A percentile compares a stretch with the other conserved stretches of the same genome.
Evolutionary conservation across 2,113 vertebrate species (phyloP).

Genomic region (Pteruthius melanotis): DNA sequence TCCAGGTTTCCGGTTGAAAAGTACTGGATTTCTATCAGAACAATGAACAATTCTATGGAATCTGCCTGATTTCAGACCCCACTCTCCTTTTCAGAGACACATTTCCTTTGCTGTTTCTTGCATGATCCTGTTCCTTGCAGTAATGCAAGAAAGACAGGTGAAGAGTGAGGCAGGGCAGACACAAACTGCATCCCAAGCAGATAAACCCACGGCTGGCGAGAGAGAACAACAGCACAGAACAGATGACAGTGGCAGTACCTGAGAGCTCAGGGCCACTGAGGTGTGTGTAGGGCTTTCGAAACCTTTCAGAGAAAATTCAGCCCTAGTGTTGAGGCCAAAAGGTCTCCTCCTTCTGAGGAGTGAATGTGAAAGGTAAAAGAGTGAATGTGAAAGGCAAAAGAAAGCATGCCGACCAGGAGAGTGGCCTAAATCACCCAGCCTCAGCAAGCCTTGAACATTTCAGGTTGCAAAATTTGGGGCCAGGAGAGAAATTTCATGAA

Average conservation of each 20-base stretch:
- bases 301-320: background rate
- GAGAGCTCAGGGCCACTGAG: background rate
- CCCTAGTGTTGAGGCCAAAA: background rate
- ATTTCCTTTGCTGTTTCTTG: background rate
- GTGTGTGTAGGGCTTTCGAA: background rate
- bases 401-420: accelerated
- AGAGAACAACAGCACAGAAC: background rate
- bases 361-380: background rate
- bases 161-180: background rate
- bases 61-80: background rate
- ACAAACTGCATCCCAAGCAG: background rate
- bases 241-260: background rate
- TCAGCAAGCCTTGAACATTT: background rate
- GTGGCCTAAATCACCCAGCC: background rate
- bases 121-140: background rate
- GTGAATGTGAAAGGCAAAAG: background rate
- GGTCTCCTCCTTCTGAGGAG: background rate
- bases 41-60: background rate
- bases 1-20: background rate
- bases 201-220: background rate
- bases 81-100: background rate
- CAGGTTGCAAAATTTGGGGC: background rate
- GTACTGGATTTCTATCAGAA: background rate
- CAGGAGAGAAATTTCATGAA: background rate
- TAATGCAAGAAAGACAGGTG: background rate